phyloP scores from a whole-genome alignment of 2,888 invertebrate species.

The Thera britannica region DNA sequence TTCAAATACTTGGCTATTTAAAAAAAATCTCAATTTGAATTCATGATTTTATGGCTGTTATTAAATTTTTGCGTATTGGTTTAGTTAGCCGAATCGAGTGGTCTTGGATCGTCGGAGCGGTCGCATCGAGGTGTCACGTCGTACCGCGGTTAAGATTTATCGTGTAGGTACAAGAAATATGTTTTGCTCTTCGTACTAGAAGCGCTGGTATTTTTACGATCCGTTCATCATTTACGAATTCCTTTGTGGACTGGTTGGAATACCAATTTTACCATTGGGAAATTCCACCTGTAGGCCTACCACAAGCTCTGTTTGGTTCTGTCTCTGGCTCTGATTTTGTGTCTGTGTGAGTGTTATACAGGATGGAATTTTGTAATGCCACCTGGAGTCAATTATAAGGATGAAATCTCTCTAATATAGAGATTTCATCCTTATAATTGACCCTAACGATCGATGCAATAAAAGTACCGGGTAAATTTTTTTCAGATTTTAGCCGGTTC shows the following conservation, averaged over 20 bases:
- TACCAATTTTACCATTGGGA: conserved; percentile 15
- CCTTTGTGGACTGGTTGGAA: conserved; percentile 39
- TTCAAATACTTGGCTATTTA: background rate
- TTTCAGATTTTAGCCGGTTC: too few relatives aligned
- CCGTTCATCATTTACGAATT: conserved; percentile 59
- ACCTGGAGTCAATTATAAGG: too few relatives aligned
- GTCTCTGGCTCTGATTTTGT: too few relatives aligned
- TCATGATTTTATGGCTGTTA: too few relatives aligned
- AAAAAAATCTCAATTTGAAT: background rate
- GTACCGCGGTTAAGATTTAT: conserved; percentile 72
- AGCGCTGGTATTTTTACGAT: conserved; percentile 71
- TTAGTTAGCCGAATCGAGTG: conserved; percentile 3
- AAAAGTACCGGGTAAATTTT: too few relatives aligned
- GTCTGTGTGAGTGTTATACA: too few relatives aligned
- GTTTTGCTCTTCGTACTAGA: conserved; percentile 71
- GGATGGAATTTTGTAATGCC: too few relatives aligned
- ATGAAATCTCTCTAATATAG: too few relatives aligned
- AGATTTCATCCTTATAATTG: too few relatives aligned
- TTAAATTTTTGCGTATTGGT: background rate
- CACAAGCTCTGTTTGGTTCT: too few relatives aligned
- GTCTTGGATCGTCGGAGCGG: conserved; percentile 38
- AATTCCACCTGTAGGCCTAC: background rate
- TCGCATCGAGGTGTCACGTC: conserved; percentile 63
- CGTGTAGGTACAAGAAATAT: conserved; percentile 68
- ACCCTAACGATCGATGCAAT: too few relatives aligned